Base-by-base conservation (phyloP, 2,113 vertebrate species). In the Oncorhynchus clarkii region DNA sequence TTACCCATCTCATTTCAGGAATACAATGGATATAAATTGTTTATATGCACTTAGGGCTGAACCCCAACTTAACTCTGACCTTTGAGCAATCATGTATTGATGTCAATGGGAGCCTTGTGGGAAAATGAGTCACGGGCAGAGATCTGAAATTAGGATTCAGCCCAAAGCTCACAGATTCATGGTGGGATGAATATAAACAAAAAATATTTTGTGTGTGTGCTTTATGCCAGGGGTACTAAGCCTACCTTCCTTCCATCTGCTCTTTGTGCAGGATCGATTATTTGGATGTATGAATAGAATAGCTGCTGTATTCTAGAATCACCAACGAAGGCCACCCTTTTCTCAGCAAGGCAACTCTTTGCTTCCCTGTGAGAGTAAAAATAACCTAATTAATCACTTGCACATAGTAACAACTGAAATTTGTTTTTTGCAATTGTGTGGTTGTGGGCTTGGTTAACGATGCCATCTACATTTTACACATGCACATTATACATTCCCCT, bases 241-340 rank as follows among this genome's bases (percentile, higher is more conserved):
- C 68, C 83, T 90, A 99, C 97, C 97, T 98, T 99, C 86, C 89
- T 96, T 88, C 95, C 96, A 84, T 96, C 94, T 87, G 96, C 96
- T 89, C 92, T 96, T 81, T 90, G 86, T 64, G 95, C 93, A 31
- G 97, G 94, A 79, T 96, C 93, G 78, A 99, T 93, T 74, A 98
- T 92, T 91, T 96, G 96, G 84, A 97, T 80, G 85, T 97, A 99
- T 29, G 97, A 95, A 86, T 96, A 96, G 87, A 98, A 99, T 2
- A 99, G 90, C 77, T 98, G 96, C 68, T 97, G 94, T 83, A 99
- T 96, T 90, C 98, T 93, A 82, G 98, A 99, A 87, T 99, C 98
- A 78, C 98, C 98, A 66, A 98, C 79, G 91, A 99, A 99, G 67
- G 92, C 93, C 84, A 99, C 86, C 18, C 91, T 92, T 87, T 96